Conservation (phyloP, 2,113 vertebrate genomes). For the Barnardius zonarius region DNA sequence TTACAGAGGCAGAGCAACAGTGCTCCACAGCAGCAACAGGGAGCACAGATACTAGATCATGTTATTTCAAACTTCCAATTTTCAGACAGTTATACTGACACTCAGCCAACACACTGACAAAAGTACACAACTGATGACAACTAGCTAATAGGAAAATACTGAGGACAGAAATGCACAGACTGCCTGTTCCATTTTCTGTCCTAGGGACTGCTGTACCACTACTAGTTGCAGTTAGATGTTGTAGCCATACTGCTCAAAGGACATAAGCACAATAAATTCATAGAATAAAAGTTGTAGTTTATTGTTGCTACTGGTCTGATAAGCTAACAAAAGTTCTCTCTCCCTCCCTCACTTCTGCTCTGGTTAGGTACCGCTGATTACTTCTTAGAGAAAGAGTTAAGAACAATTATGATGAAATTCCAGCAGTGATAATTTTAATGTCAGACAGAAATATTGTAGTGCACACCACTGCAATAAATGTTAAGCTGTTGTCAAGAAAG, state of each 20-base stretch:
- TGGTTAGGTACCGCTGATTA: not conserved
- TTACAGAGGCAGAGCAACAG: not conserved
- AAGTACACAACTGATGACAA: not conserved
- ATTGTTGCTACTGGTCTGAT: not conserved
- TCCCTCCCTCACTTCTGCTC: not conserved
- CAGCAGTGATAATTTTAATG: slow-evolving; percentile 29
- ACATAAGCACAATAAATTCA: not conserved
- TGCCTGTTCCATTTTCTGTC: not conserved
- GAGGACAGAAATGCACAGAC: not conserved
- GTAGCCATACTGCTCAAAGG: not conserved
- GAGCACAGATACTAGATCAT: not conserved
- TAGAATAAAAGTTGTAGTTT: not conserved
- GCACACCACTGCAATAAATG: slow-evolving; percentile 40
- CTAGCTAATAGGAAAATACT: not conserved
- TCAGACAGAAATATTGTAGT: not conserved
- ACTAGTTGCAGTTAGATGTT: not conserved
- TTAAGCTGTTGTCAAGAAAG: slow-evolving; percentile 44
- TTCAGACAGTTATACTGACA: not conserved
- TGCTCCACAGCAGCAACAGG: not conserved
- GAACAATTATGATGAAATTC: slow-evolving; percentile 30
- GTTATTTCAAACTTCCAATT: not conserved
- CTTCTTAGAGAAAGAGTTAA: slow-evolving; percentile 5
- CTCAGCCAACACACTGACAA: not conserved
- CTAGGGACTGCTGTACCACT: not conserved
- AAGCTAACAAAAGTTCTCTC: not conserved